phyloP scores from a whole-genome alignment of 2,888 invertebrate genomes.

The Cylloceria caligata region DNA sequence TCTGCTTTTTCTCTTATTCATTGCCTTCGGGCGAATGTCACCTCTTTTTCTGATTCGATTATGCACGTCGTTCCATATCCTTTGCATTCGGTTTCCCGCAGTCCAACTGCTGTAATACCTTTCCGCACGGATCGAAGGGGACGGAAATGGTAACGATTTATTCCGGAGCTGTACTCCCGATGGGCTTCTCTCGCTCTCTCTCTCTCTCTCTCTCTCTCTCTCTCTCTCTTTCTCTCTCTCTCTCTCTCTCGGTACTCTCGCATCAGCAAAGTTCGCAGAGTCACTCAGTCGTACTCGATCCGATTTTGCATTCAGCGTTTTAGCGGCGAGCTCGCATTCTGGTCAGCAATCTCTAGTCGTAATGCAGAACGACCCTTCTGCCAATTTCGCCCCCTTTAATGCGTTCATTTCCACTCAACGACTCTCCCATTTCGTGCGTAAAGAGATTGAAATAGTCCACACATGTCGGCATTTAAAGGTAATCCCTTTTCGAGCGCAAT shows the following conservation, averaged over 20 bases:
- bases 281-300: slow-evolving; percentile 58
- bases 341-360: slow-evolving; percentile 11
- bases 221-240: slow-evolving; percentile 7
- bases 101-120: background rate
- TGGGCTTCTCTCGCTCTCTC: slow-evolving; percentile 43
- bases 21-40: slow-evolving; percentile 4
- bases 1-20: background rate
- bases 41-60: slow-evolving; percentile 15
- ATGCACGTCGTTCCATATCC: slow-evolving; percentile 1
- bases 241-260: slow-evolving; percentile 2
- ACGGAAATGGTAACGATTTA: slow-evolving; percentile 64
- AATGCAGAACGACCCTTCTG: slow-evolving; percentile 22
- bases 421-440: background rate
- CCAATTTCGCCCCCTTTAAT: slow-evolving; percentile 44
- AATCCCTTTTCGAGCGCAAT: background rate
- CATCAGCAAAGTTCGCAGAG: slow-evolving; percentile 26
- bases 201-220: slow-evolving; percentile 6
- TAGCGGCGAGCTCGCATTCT: slow-evolving; percentile 15
- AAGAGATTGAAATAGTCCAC: background rate
- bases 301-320: slow-evolving; percentile 58
- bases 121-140: slow-evolving; percentile 39
- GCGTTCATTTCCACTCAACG: slow-evolving; percentile 30
- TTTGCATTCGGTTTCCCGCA: background rate
- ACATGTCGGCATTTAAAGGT: slow-evolving; percentile 2
- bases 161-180: slow-evolving; percentile 60